These are phyloP conservation scores for Drosophila parthenogenetica DNA, from an alignment of 2,888 invertebrate genomes.

Conservation along the genomic window DNA sequence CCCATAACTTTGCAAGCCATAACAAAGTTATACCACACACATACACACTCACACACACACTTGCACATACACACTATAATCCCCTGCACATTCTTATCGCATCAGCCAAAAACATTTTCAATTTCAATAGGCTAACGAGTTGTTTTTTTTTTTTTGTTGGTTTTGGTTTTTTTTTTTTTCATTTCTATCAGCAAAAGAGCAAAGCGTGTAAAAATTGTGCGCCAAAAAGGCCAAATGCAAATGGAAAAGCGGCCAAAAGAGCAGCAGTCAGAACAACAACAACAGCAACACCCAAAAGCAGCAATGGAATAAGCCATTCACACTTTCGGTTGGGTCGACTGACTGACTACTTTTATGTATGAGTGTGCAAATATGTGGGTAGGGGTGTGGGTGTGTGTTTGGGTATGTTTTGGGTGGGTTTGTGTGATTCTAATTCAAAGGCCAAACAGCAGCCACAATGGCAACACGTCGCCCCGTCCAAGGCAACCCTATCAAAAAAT, in stretches of 20 bases:
- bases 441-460: slow-evolving; percentile 79
- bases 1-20: slow-evolving; percentile 51
- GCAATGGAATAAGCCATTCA: slow-evolving; percentile 77
- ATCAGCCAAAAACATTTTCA: slow-evolving; percentile 74
- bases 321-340: slow-evolving; percentile 62
- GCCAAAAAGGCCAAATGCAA: slow-evolving; percentile 73
- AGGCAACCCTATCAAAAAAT: slow-evolving; percentile 66
- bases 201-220: slow-evolving; percentile 68
- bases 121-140: slow-evolving; percentile 79
- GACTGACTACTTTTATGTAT: neutral
- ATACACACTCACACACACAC: slow-evolving; percentile 14
- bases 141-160: slow-evolving; percentile 51
- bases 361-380: slow-evolving; percentile 6
- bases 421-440: slow-evolving; percentile 74
- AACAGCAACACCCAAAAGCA: slow-evolving; percentile 43
- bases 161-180: slow-evolving; percentile 31
- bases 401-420: slow-evolving; percentile 25
- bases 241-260: slow-evolving; percentile 70
- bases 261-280: slow-evolving; percentile 51
- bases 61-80: slow-evolving; percentile 41
- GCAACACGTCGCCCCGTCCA: slow-evolving; percentile 58
- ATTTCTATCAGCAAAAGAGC: slow-evolving; percentile 60
- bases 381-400: slow-evolving; percentile 15
- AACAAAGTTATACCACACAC: slow-evolving; percentile 50
- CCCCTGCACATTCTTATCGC: slow-evolving; percentile 68